Evolutionary conservation across 2,797 vertebrate genomes (phyloP), one percentile per base, ranked within the genome.

Genomic region (Lepidocolaptes lacrymiger): DNA sequence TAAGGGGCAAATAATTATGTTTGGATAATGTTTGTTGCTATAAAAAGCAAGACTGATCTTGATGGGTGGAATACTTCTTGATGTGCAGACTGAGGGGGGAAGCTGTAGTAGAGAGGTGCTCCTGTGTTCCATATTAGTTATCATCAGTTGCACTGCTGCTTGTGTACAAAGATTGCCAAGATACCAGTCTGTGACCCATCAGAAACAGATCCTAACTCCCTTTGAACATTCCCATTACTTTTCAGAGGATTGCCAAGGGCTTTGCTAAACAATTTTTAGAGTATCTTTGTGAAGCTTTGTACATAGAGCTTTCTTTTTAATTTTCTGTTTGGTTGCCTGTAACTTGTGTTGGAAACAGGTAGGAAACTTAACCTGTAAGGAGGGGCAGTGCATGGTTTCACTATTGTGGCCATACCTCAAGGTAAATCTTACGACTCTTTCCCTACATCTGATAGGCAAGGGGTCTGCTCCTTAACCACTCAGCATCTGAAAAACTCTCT

Each of bases 401-500:
- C 22, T 34, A 1, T 23, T 22, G 7, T 51, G 37, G 23, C 30
- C 17, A 21, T 54, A 55, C 11, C 6, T 22, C 14, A 28, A 24
- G 30, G 46, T 66, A 62, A 54, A 68, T 46, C 23, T 61, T 26
- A 39, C 0, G 0, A 18, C 14, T 36, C 8, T 13, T 34, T 71
- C 12, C 21, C 43, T 51, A 37, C 3, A 30, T 54, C 28, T 71
- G 14, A 17, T 1, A 64, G 15, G 19, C 1, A 3, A 66, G 12
- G 26, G 19, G 55, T 41, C 23, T 26, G 6, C 23, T 89, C 44
- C 44, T 89, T 79, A 28, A 39, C 46, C 39, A 10, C 28, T 34
- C 26, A 27, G 62, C 5, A 11, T 36, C 43, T 61, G 32, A 85
- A 91, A 82, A 32, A 6, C 1, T 81, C 61, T 52, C 20, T 22